Evolutionary conservation across 2,113 vertebrate species (phyloP).

Genomic region (Boleophthalmus pectinirostris): DNA sequence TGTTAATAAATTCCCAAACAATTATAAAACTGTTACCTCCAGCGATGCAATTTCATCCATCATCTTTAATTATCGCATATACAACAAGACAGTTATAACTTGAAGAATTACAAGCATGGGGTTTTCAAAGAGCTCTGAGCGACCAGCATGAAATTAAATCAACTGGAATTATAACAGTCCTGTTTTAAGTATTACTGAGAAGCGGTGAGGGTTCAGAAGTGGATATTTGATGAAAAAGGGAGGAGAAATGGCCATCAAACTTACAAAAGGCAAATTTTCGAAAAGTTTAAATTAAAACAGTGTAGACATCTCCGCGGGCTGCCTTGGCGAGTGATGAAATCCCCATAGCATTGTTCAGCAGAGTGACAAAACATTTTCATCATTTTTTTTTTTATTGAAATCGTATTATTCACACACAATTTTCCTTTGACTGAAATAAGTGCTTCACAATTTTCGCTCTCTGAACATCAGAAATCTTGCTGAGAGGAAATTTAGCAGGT

Average conservation of each 20-base stretch:
- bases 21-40: not conserved
- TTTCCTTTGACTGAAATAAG: conserved; percentile 2
- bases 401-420: conserved; percentile 5
- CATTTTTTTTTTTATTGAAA: conserved; percentile 29
- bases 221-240: not conserved
- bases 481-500: conserved; percentile 6
- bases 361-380: conserved; percentile 56
- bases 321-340: conserved; percentile 52
- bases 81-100: not conserved
- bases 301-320: conserved; percentile 33
- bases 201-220: not conserved
- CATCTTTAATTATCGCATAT: not conserved
- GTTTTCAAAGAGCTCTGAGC: conserved; percentile 5
- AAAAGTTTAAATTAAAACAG: conserved; percentile 18
- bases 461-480: conserved; percentile 1
- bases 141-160: conserved; percentile 28
- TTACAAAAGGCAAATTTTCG: not conserved
- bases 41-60: conserved; percentile 7
- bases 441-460: conserved; percentile 8
- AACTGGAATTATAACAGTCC: conserved; percentile 12
- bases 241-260: not conserved
- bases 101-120: conserved; percentile 17
- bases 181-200: not conserved
- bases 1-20: not conserved
- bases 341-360: conserved; percentile 36